Evolutionary conservation across 2,113 vertebrate species (phyloP).

Genomic region (Grammomys surdaster): DNA sequence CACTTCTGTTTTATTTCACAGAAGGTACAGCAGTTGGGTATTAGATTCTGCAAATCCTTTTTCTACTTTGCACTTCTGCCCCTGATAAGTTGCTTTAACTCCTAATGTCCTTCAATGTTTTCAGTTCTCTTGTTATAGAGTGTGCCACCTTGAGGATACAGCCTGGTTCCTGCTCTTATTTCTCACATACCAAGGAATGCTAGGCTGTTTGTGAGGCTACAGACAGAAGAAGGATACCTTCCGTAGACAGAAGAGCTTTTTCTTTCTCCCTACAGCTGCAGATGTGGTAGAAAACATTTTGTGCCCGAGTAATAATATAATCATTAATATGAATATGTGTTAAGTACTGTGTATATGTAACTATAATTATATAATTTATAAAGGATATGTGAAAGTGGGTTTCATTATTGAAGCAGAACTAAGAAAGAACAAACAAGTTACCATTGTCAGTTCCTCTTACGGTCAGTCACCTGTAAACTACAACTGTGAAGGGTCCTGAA

Average conservation of each 20-base stretch:
- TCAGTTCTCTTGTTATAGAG: neutral
- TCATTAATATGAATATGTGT: neutral
- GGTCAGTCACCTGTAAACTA: fast-evolving
- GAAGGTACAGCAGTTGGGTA: conserved; percentile 52
- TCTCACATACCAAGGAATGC: neutral
- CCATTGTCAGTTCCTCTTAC: no score
- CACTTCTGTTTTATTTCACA: neutral
- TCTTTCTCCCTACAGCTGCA: neutral
- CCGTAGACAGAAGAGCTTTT: neutral
- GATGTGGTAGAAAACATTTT: neutral
- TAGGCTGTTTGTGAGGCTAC: neutral
- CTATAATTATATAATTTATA: neutral
- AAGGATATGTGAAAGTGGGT: neutral
- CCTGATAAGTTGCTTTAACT: conserved; percentile 43
- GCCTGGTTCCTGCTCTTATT: neutral
- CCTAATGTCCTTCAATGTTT: conserved; percentile 16
- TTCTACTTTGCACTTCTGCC: conserved; percentile 33
- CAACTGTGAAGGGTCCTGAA: fast-evolving
- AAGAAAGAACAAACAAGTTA: neutral
- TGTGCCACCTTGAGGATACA: neutral
- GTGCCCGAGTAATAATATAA: neutral
- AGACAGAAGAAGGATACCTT: neutral
- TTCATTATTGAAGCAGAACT: neutral
- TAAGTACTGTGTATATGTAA: neutral
- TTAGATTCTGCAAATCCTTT: conserved; percentile 55